Evolutionary conservation across 2,113 vertebrate genomes (phyloP), one percentile per base, ranked within the genome.

Genomic region (Xenus cinereus): DNA sequence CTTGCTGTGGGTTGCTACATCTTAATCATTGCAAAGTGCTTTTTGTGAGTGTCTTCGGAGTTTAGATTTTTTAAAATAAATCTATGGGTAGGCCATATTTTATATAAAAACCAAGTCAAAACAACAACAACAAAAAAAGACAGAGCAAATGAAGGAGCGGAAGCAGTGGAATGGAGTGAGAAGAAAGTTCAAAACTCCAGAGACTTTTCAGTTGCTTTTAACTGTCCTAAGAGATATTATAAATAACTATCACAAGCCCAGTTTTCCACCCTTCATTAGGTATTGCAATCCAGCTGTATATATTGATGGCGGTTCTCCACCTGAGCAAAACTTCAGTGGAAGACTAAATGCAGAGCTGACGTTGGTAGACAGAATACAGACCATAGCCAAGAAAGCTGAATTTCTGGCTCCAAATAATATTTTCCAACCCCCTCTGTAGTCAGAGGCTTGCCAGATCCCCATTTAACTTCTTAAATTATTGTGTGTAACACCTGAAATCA

Each of bases 271-370:
- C 72, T 85, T 92, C 73, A 54, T 89, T 86, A 92, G 39, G 68
- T 84, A 56, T 90, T 92, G 88, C 77, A 90, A 3, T 39, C 46
- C 56, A 87, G 56, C 57, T 93, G 57, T 84, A 82, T 72, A 84
- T 94, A 84, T 54, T 81, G 76, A 63, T 78, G 67, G 60, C 93
- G 67, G 80, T 93, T 71, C 87, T 89, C 69, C 60, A 84, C 54
- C 85, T 92, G 63, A 95, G 76, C 73, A 88, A 90, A 94, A 89
- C 76, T 86, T 91, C 76, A 7, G 71, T 84, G 94, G 84, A 92
- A 92, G 84, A 95, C 71, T 86, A 83, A 96, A 85, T 56, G 68
- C 66, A 95, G 84, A 95, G 56, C 71, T 93, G 95, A 91, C 5
- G 6, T 53, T 84, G 74, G 53, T 82, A 83, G 78, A 46, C 46